phyloP scores from a whole-genome alignment of 2,113 vertebrate species.

The Caretta caretta region DNA sequence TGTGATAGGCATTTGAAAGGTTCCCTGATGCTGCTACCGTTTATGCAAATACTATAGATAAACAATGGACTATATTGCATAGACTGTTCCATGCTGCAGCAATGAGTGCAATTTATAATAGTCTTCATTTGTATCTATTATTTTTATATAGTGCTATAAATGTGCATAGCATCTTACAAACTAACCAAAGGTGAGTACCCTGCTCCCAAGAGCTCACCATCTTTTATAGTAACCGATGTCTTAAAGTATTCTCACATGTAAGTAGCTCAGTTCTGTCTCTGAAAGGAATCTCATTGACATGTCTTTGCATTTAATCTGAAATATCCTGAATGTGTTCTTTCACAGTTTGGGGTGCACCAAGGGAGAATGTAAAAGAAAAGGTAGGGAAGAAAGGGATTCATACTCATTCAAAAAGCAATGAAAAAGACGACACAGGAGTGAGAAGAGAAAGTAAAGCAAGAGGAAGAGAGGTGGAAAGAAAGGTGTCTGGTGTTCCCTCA shows the following conservation, averaged over 20 bases:
- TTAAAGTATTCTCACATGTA: background rate
- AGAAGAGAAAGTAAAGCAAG: background rate
- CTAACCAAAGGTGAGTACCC: background rate
- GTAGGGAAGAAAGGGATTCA: background rate
- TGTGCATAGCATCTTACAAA: background rate
- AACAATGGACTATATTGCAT: background rate
- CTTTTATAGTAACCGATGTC: background rate
- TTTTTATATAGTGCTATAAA: background rate
- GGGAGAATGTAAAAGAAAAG: background rate
- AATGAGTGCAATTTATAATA: background rate
- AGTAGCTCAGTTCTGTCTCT: fast-evolving
- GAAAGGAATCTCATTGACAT: background rate
- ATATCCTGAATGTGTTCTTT: background rate
- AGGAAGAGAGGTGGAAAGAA: background rate
- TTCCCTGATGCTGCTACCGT: background rate
- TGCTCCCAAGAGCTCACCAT: background rate
- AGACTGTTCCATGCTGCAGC: background rate
- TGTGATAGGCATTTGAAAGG: background rate
- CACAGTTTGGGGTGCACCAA: background rate
- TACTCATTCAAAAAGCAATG: background rate
- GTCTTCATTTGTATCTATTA: background rate
- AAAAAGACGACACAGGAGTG: background rate
- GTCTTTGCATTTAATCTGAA: background rate
- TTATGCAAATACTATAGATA: background rate
- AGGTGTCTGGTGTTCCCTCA: background rate